Base-by-base conservation (phyloP, 2,113 vertebrate species). In the Steatornis caripensis region DNA sequence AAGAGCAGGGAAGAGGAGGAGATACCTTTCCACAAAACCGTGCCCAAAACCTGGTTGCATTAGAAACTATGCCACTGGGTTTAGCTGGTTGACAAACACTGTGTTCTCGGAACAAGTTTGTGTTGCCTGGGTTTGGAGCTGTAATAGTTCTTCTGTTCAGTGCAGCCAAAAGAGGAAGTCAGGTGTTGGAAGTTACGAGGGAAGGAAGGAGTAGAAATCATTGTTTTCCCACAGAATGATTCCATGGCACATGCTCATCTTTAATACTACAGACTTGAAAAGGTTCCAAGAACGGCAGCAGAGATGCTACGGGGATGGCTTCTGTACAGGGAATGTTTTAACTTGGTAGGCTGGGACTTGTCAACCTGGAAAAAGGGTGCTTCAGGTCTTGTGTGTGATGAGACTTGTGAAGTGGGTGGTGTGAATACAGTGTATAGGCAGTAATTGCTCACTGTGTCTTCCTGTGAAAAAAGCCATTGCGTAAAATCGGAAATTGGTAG, bases 41-140 rank as follows among this genome's bases (percentile, higher is more conserved):
- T n/a, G 45, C 21, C 16, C 18, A 0, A 43, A 84, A 79, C 1
- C 13, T 61, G 10, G 7, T 57, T 8, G 0, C 18, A 5, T 65
- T 88, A 69, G 45, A 69, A 89, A 61, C 4, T 46, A 51, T 84
- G 34, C 6, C 16, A 8, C 22, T 62, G 66, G 16, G 13, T 84
- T 83, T 76, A 81, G 16, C 49, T 41, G 27, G 27, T 34, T 55
- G 49, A 37, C 39, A 60, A 45, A 41, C 11, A 7, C 41, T 18
- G 24, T 27, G 14, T 48, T 55, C 24, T 30, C 12, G 45, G 57
- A 80, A 30, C 14, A 64, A 34, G 12, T 3, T 77, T 22, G 8
- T 39, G 13, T 83, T 85, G 14, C 41, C 30, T 70, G 10, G 4
- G 23, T 39, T 81, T 69, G 60, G 68, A 77, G 39, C 54, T 77